Evolutionary conservation across 2,888 invertebrate genomes (phyloP).

Genomic region (Podotricha telesiphe): DNA sequence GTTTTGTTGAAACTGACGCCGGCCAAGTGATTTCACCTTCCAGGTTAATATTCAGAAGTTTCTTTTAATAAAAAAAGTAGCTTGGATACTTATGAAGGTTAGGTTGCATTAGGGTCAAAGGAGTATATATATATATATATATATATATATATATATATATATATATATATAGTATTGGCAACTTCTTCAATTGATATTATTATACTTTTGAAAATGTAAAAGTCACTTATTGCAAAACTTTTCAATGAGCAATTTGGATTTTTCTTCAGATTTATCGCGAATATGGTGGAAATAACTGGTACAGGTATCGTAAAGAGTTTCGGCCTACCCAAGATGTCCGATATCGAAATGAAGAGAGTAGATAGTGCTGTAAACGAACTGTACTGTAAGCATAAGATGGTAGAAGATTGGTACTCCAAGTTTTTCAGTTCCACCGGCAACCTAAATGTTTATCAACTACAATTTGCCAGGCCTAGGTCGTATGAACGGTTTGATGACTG

Average conservation of each 20-base stretch:
- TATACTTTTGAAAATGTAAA: too few species aligned
- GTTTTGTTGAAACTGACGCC: slow-evolving; percentile 70
- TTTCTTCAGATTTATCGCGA: slow-evolving; percentile 73
- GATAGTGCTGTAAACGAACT: slow-evolving; percentile 69
- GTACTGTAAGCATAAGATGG: slow-evolving; percentile 51
- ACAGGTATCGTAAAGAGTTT: slow-evolving; percentile 74
- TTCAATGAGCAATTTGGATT: slow-evolving; percentile 3
- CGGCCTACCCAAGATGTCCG: slow-evolving; percentile 76
- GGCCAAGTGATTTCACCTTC: slow-evolving; percentile 70
- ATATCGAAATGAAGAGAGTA: slow-evolving; percentile 64
- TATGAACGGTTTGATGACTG: slow-evolving; percentile 62
- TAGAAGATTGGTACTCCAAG: slow-evolving; percentile 64
- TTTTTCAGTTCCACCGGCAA: slow-evolving; percentile 56
- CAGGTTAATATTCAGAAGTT: slow-evolving; percentile 53
- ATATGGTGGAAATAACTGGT: slow-evolving; percentile 71
- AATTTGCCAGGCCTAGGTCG: slow-evolving; percentile 58
- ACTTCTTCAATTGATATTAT: too few species aligned
- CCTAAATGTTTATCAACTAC: slow-evolving; percentile 55
- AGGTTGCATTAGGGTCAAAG: too few species aligned
- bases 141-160: too few species aligned
- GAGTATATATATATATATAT: too few species aligned
- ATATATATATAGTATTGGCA: too few species aligned
- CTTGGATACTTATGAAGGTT: too few species aligned
- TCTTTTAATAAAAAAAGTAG: too few species aligned
- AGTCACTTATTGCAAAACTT: too few species aligned